Evolutionary conservation across 2,113 vertebrate genomes (phyloP), one percentile per base, ranked within the genome.

Genomic region (Colossoma macropomum): DNA sequence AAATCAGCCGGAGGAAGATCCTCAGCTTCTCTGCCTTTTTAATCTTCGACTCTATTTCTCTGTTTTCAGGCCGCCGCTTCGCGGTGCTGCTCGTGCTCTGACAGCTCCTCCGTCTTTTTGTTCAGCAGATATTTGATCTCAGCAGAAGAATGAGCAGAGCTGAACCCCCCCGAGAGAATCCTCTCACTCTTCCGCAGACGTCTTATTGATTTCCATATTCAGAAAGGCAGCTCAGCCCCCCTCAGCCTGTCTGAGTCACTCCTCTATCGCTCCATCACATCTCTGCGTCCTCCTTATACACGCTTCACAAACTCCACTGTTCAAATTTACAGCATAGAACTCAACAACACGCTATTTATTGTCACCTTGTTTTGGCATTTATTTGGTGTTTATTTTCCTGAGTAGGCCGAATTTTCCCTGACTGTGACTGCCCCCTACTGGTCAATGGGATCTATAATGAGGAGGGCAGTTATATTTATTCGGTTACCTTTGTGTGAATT

Each of bases 111-210:
- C 56, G 13, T 45, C 34, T 21, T 70, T 75, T 45, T n/a, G 74
- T 30, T 77, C 65, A 77, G 75, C 66, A 83, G 81, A 48, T 50
- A 83, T 83, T 27, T 63, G 68, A 83, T 83, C n/a, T 63, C 65
- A 41, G 27, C 16, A 38, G 34, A 27, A 27, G 50, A 77, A 30
- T 3, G 41, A 50, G 69, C 41, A 11, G 66, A 65, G 50, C 30
- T 69, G 19, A 81, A 50, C 41, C 75, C 79, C 73, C 69, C 54
- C 0, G 72, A 84, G 23, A 60, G 62, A 34, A 71, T 65, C 34
- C 8, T 30, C 54, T 77, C 48, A 56, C 74, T 19, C 59, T 19
- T 60, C 52, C 54, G 54, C 38, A 85, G 54, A 81, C 54, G 28
- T 32, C 7, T 16, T 69, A 81, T 77, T 77, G 79, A 81, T 81